phyloP scores from a whole-genome alignment of 2,113 vertebrate species.

The Odontophorus gujanensis region DNA sequence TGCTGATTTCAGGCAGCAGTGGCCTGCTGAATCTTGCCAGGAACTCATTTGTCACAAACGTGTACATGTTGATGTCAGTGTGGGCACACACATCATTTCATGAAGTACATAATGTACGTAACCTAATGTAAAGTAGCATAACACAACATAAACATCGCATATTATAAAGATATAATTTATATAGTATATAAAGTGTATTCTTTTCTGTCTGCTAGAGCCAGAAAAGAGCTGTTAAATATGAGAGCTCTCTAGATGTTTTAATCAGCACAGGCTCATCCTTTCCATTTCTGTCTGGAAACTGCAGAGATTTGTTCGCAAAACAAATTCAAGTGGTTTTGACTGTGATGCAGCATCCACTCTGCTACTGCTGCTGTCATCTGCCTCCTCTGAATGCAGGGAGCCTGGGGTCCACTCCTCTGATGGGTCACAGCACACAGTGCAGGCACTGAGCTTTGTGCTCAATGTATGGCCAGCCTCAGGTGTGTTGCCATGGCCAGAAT shows the following conservation, averaged over 20 bases:
- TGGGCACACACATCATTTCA: neutral
- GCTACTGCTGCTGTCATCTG: neutral
- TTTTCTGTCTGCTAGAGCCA: neutral
- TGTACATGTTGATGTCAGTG: neutral
- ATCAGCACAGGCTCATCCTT: neutral
- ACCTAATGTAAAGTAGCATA: neutral
- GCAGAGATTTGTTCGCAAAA: neutral
- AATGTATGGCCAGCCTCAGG: neutral
- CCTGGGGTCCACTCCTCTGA: neutral
- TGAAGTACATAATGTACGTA: neutral
- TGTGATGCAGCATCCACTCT: neutral
- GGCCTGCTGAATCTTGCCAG: neutral
- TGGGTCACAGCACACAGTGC: rapidly evolving
- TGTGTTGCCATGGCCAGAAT: neutral
- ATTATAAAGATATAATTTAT: neutral
- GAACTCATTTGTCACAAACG: neutral
- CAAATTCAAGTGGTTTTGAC: neutral
- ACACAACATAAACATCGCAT: neutral
- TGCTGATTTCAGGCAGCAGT: neutral
- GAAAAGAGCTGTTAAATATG: neutral
- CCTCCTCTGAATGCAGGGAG: neutral
- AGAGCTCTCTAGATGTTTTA: neutral
- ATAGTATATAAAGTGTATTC: neutral
- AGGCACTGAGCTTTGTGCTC: neutral
- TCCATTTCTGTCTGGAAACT: neutral